Conservation (phyloP, 2,888 invertebrate species). For the Polyommatus icarus region DNA sequence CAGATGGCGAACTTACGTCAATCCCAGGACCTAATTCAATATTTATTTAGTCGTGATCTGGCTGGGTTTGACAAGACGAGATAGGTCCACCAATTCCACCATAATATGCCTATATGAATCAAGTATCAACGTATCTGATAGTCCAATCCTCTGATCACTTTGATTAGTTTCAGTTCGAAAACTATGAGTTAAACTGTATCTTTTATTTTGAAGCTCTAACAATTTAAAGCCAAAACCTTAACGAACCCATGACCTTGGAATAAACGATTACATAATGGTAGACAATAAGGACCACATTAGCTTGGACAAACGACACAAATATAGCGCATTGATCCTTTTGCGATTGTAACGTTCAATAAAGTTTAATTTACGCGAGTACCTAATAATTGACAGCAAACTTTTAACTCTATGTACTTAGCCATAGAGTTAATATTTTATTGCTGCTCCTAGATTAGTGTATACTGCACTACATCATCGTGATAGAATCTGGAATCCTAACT, state of each 20-base stretch:
- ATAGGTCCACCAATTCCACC: no score
- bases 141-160: not conserved
- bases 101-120: no score
- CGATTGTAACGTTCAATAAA: conserved; percentile 19
- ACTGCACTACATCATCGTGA: not conserved
- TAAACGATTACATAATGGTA: not conserved
- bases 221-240: not conserved
- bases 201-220: not conserved
- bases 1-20: no score
- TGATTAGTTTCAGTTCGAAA: not conserved
- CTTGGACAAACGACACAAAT: not conserved
- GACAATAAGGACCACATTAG: not conserved
- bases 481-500: not conserved
- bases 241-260: not conserved
- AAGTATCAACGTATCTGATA: not conserved
- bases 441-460: not conserved
- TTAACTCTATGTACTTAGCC: not conserved
- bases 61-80: no score
- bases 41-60: no score
- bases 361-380: conserved; percentile 5
- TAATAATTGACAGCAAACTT: not conserved
- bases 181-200: not conserved
- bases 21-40: no score
- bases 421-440: not conserved
- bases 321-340: not conserved